These are phyloP conservation scores for Microcebus lehilahytsara DNA, from an alignment of 2,113 vertebrate genomes.

Conservation along the genomic window DNA sequence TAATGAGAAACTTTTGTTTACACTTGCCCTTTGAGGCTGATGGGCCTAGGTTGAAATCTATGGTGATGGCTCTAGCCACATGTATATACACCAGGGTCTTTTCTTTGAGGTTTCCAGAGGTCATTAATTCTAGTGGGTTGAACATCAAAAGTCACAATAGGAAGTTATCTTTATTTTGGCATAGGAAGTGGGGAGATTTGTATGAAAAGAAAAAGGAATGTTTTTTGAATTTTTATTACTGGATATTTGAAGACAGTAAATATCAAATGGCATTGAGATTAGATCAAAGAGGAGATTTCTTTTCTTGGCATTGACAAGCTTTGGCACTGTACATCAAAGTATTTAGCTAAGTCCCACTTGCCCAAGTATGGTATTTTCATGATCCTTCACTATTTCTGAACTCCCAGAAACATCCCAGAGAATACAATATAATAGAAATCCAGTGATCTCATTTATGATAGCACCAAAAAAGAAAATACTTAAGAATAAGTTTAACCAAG, in stretches of 20 bases:
- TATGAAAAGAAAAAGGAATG: constrained; percentile 47
- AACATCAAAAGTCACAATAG: constrained; percentile 69
- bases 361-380: not conserved
- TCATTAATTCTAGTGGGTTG: constrained; percentile 52
- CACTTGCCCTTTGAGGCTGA: constrained; percentile 73
- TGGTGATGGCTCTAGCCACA: constrained; percentile 20
- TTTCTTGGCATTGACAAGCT: not conserved
- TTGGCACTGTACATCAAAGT: not conserved
- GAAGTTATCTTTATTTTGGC: constrained; percentile 26
- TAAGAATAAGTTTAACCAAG: not conserved
- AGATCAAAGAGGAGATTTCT: constrained; percentile 7
- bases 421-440: not conserved
- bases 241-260: constrained; percentile 59
- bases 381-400: not conserved
- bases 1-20: constrained; percentile 88
- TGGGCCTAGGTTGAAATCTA: constrained; percentile 67
- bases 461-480: not conserved
- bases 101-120: constrained; percentile 56
- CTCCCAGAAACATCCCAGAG: not conserved
- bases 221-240: constrained; percentile 35
- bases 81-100: constrained; percentile 37
- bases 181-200: not conserved
- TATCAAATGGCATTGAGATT: not conserved
- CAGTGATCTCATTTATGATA: not conserved
- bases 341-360: not conserved